phyloP scores from a whole-genome alignment of 1,140 invertebrate species.

The Arctopsyche grandis region DNA sequence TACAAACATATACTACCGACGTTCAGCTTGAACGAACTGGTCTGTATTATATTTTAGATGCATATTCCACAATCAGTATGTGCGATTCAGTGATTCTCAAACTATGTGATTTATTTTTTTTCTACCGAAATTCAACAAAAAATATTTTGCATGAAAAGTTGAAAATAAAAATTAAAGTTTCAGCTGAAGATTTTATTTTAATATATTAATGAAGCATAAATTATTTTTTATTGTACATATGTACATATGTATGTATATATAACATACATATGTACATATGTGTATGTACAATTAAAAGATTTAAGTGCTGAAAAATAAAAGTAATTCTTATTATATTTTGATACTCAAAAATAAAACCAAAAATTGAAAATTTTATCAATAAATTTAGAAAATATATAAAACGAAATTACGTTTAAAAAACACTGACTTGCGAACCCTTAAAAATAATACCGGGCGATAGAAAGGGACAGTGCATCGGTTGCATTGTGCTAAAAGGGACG shows the following conservation, averaged over 20 bases:
- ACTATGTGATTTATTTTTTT: neutral
- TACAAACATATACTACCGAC: neutral
- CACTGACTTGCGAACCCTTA: conserved; percentile 50
- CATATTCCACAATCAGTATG: conserved; percentile 49
- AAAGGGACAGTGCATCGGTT: conserved; percentile 45
- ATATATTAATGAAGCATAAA: too few relatives aligned
- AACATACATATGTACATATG: too few relatives aligned
- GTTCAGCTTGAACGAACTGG: conserved; percentile 39
- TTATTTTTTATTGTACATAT: too few relatives aligned
- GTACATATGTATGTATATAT: too few relatives aligned
- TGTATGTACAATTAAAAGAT: too few relatives aligned
- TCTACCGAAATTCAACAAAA: neutral
- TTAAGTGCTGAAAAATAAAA: too few relatives aligned
- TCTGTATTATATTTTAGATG: conserved; percentile 48
- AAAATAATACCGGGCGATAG: conserved; percentile 51
- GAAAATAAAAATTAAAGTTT: too few relatives aligned
- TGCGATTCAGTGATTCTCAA: conserved; percentile 14
- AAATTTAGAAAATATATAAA: too few relatives aligned
- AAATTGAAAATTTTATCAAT: too few relatives aligned
- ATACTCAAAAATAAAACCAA: too few relatives aligned
- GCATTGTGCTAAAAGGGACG: conserved; percentile 46
- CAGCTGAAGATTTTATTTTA: too few relatives aligned
- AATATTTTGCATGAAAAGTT: neutral
- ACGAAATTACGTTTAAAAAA: neutral
- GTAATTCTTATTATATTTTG: too few relatives aligned